A percentile compares a stretch with the other conserved stretches of the same genome.
Evolutionary conservation across 1,140 invertebrate genomes (phyloP).

Genomic region (Cardiocondyla obscurior): DNA sequence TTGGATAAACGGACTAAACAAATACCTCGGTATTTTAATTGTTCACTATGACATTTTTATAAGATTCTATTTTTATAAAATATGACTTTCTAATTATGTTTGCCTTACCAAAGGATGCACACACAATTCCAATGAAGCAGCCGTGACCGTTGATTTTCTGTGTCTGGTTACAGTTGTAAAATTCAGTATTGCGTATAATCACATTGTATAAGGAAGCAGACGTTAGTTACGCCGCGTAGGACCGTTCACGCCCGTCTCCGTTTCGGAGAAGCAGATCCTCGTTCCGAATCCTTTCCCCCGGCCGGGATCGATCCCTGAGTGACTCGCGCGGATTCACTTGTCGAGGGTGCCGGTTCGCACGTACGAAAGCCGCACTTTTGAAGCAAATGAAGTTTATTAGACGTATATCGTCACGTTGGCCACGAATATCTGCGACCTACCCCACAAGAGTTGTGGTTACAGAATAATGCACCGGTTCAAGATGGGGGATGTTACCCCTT

Average conservation of each 20-base stretch:
- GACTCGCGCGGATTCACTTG: neutral
- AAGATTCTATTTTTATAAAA: no score
- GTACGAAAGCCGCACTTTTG: constrained; percentile 14
- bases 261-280: neutral
- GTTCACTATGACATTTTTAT: neutral
- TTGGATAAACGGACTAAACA: neutral
- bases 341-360: neutral
- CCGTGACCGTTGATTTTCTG: constrained; percentile 24
- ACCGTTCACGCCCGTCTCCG: constrained; percentile 33
- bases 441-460: constrained; percentile 71
- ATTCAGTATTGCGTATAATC: constrained; percentile 20
- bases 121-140: constrained; percentile 6
- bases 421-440: constrained; percentile 68
- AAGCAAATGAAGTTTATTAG: constrained; percentile 2
- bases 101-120: constrained; percentile 14
- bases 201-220: constrained; percentile 19
- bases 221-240: constrained; percentile 14
- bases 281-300: neutral
- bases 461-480: constrained; percentile 70
- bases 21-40: neutral
- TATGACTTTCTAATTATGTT: no score
- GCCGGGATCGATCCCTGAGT: neutral
- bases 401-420: neutral
- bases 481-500: constrained; percentile 62
- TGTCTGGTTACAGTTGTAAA: neutral